phyloP scores from a whole-genome alignment of 2,888 invertebrate genomes.

The Philonicus albiceps region DNA sequence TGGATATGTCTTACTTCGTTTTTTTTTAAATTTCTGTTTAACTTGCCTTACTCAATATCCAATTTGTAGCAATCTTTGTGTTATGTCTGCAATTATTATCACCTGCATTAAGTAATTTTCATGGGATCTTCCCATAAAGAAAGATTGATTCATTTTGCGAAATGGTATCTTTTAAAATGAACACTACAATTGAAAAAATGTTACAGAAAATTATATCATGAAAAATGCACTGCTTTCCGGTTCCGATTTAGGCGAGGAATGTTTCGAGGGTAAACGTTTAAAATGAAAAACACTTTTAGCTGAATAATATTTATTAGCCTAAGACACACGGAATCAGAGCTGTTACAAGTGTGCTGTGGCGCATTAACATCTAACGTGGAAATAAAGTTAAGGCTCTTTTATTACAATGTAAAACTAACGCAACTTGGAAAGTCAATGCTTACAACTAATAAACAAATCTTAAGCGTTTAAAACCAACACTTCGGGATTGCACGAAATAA shows the following conservation, averaged over 20 bases:
- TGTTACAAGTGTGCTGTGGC: conserved; percentile 6
- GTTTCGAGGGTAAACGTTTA: not conserved
- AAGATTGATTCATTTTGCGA: not conserved
- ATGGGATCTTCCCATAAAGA: too few species aligned
- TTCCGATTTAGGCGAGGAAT: not conserved
- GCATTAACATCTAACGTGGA: not conserved
- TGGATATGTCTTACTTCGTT: too few species aligned
- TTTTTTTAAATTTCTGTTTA: not conserved
- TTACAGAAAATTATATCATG: too few species aligned
- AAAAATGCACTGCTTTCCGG: too few species aligned
- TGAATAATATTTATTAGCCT: conserved; percentile 7
- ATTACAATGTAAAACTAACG: not conserved
- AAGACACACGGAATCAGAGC: not conserved
- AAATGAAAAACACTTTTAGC: not conserved
- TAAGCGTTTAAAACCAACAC: not conserved
- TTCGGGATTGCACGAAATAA: conserved; percentile 24
- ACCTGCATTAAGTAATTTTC: not conserved
- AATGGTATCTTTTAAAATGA: not conserved
- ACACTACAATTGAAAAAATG: too few species aligned
- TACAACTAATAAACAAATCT: conserved; percentile 16
- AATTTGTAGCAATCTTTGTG: too few species aligned
- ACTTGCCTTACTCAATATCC: not conserved
- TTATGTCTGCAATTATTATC: not conserved
- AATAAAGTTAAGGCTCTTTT: conserved; percentile 12
- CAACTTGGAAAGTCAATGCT: not conserved